A percentile compares a stretch with the other conserved stretches of the same genome.
phyloP scores from a whole-genome alignment of 2,113 vertebrate species.

The Ictalurus punctatus region DNA sequence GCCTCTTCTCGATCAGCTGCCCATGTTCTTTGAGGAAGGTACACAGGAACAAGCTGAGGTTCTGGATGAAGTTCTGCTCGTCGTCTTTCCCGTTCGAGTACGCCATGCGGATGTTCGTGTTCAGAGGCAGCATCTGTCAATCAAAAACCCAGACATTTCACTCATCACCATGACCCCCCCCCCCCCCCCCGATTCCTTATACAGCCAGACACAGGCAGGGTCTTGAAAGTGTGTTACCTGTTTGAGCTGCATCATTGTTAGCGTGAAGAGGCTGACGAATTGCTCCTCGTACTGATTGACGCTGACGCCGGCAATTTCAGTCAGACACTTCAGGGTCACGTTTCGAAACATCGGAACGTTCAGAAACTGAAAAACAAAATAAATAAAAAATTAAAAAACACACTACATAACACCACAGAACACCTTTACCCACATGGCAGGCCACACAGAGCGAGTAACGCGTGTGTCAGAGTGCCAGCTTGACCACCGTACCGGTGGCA shows the following conservation, averaged over 20 bases:
- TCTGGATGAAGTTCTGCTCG: conserved; percentile 97
- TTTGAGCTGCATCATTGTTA: conserved; percentile 96
- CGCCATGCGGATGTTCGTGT: conserved; percentile 92
- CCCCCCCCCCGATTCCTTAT: not conserved
- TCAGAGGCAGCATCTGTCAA: conserved; percentile 91
- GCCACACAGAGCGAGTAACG: not conserved
- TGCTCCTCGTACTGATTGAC: conserved; percentile 96
- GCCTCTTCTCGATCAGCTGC: conserved; percentile 88
- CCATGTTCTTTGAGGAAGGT: conserved; percentile 96
- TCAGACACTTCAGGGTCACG: conserved; percentile 94
- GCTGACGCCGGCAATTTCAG: conserved; percentile 92
- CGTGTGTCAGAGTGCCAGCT: conserved; percentile 24
- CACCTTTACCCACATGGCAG: not conserved
- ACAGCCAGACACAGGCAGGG: not conserved
- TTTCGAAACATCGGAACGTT: conserved; percentile 98
- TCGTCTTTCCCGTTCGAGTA: conserved; percentile 96
- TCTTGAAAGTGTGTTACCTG: conserved; percentile 76
- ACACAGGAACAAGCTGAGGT: conserved; percentile 95
- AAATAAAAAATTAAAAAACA: not conserved
- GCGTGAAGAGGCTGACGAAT: conserved; percentile 89
- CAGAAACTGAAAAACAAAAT: conserved; percentile 77
- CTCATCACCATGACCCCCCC: not conserved
- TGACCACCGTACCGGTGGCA: conserved; percentile 24
- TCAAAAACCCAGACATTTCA: not conserved
- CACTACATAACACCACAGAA: not conserved